These are phyloP conservation scores for Brachionus koreanus DNA, from an alignment of 1,140 invertebrate species.

Conservation along the genomic window DNA sequence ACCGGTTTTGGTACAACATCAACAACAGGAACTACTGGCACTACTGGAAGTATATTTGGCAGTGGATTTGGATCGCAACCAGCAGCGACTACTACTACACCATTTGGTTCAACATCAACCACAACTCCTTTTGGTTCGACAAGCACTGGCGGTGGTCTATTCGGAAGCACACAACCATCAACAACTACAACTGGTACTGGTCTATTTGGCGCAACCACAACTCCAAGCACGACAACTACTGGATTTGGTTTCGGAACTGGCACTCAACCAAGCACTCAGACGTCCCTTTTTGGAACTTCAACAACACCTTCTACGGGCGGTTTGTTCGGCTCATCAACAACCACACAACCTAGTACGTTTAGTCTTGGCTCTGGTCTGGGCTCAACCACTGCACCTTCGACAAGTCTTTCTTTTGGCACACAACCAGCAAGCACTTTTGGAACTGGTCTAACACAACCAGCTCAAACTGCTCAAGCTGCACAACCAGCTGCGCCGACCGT, in stretches of 20 bases:
- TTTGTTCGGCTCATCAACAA: constrained; percentile 60
- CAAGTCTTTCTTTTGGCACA: constrained; percentile 50
- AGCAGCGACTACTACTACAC: constrained; percentile 15
- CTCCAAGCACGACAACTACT: background rate
- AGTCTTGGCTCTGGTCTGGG: constrained; percentile 49
- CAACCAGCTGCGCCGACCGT: constrained; percentile 46
- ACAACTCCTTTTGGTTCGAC: constrained; percentile 61
- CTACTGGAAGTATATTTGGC: background rate
- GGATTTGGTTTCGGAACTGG: constrained; percentile 37
- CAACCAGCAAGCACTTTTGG: constrained; percentile 38
- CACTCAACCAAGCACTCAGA: constrained; percentile 46
- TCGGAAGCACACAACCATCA: background rate
- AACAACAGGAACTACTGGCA: constrained; percentile 49
- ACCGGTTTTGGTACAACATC: constrained; percentile 49
- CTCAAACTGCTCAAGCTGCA: constrained; percentile 43
- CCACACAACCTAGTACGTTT: constrained; percentile 51
- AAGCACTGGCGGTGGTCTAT: constrained; percentile 50
- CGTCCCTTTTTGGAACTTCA: background rate
- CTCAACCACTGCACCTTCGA: constrained; percentile 45
- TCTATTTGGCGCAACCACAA: background rate
- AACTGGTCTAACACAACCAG: constrained; percentile 47
- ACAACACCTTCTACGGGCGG: constrained; percentile 60
- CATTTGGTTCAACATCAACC: constrained; percentile 48
- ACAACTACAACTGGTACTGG: constrained; percentile 24
- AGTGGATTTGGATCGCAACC: constrained; percentile 47